Evolutionary conservation across 2,797 vertebrate species (phyloP), one percentile per base, ranked within the genome.

Genomic region (Salarias fasciatus): DNA sequence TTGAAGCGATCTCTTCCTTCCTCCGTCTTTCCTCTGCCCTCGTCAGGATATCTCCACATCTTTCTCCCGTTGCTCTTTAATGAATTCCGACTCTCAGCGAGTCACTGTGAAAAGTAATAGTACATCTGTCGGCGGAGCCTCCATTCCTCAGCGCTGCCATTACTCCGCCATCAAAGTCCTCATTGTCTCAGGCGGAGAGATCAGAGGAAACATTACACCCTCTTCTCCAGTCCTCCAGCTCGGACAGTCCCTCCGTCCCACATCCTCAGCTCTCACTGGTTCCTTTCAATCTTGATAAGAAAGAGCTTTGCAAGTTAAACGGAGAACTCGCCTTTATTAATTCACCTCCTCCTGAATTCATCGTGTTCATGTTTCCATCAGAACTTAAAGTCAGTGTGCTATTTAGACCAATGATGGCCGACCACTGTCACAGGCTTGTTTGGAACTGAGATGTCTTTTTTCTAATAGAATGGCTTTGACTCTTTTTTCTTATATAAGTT

Each of bases 111-210:
- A 85, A 83, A 65, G 60, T 74, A 75, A 77, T 63, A 72, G 63
- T 62, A 53, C 71, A 76, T 76, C 78, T 63, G 58, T 62, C 63
- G 58, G 53, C 54, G 7, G 45, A 64, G 58, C 30, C 75, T 77
- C 51, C 70, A 79, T 80, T 86, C 79, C 80, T 76, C 63, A 48
- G 45, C 7, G 13, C 45, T n/a, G 6, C 62, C 48, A 42, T 71
- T 79, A 69, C 63, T 74, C 45, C 35, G 75, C 67, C 50, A 75
- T 90, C 84, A 90, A 87, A 63, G 83, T 78, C 69, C 56, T 71
- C 82, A 79, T 87, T 88, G 86, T 89, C 66, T 72, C 33, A 37
- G 14, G 72, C 40, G 41, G 66, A 63, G 53, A 61, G 79, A 84
- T 86, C 76, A 79, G 63, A 89, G 44, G 62, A 13, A 69, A 75